Conservation (phyloP, 1,140 invertebrate species). For the Cherax quadricarinatus region DNA sequence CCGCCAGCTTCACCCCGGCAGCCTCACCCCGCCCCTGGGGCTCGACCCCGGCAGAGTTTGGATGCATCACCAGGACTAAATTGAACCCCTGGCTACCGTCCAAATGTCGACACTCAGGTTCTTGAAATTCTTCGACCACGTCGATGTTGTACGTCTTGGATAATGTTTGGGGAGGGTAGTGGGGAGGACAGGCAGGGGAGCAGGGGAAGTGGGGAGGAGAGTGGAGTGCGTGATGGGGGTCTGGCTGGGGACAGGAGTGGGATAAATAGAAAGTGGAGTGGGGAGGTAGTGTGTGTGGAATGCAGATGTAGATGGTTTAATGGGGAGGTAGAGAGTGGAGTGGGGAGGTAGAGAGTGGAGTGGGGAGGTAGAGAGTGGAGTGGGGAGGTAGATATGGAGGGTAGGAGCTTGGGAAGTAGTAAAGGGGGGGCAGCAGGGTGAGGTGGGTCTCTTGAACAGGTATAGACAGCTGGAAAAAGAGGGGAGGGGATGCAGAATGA, state of each 20-base stretch:
- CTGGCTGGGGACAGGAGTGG: background rate
- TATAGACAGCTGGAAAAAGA: too few species aligned
- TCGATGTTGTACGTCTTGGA: slow-evolving; percentile 41
- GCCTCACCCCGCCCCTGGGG: background rate
- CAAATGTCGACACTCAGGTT: slow-evolving; percentile 67
- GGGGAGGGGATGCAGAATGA: background rate
- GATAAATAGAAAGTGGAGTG: background rate
- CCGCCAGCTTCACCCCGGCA: background rate
- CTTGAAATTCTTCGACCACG: slow-evolving; percentile 60
- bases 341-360: background rate
- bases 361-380: background rate
- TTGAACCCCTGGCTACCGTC: slow-evolving; percentile 63
- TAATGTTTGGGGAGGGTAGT: slow-evolving; percentile 54
- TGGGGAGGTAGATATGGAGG: background rate
- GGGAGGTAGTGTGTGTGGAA: background rate
- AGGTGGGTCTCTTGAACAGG: background rate
- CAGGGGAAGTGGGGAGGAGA: background rate
- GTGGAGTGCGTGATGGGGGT: background rate
- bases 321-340: background rate
- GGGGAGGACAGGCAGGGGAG: background rate
- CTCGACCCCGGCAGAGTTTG: slow-evolving; percentile 17
- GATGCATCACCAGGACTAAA: slow-evolving; percentile 67
- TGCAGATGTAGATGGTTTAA: background rate
- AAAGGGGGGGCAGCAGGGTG: too few species aligned
- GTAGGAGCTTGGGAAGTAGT: too few species aligned